phyloP scores from a whole-genome alignment of 2,888 invertebrate genomes.

The Stratiomys singularior region DNA sequence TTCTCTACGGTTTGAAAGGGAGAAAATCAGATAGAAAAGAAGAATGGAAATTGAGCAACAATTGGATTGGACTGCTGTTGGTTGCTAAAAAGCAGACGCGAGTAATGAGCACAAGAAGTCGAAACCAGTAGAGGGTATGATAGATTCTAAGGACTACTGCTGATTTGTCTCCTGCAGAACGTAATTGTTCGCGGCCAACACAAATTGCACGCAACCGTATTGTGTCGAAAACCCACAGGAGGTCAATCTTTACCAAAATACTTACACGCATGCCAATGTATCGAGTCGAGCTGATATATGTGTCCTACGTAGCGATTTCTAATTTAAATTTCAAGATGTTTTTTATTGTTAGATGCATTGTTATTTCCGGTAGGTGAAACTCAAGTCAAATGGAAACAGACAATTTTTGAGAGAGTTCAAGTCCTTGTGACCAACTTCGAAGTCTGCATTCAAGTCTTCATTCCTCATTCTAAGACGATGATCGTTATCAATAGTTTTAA shows the following conservation, averaged over 20 bases:
- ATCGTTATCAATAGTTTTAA: too few species aligned
- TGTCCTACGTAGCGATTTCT: slow-evolving; percentile 26
- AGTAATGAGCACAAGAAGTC: slow-evolving; percentile 37
- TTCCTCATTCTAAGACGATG: too few species aligned
- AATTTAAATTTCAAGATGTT: slow-evolving; percentile 25
- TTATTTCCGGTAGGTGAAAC: slow-evolving; percentile 42
- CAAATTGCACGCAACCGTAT: slow-evolving; percentile 55
- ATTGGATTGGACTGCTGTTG: not conserved
- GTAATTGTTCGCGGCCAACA: slow-evolving; percentile 55
- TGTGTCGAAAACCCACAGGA: slow-evolving; percentile 37
- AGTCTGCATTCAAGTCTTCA: too few species aligned
- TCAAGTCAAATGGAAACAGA: too few species aligned
- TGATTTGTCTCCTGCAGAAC: slow-evolving; percentile 51
- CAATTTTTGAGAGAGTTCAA: too few species aligned
- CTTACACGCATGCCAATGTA: slow-evolving; percentile 1
- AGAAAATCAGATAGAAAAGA: not conserved
- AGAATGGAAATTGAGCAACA: not conserved
- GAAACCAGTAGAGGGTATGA: slow-evolving; percentile 50
- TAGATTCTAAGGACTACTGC: slow-evolving; percentile 48
- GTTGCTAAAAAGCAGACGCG: not conserved
- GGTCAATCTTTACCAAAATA: slow-evolving; percentile 33
- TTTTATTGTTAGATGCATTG: not conserved
- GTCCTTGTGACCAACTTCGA: too few species aligned
- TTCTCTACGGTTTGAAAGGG: slow-evolving; percentile 3
- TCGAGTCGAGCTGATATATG: not conserved